These are phyloP conservation scores for Calonectris borealis DNA, from an alignment of 2,113 vertebrate species.

Conservation along the genomic window DNA sequence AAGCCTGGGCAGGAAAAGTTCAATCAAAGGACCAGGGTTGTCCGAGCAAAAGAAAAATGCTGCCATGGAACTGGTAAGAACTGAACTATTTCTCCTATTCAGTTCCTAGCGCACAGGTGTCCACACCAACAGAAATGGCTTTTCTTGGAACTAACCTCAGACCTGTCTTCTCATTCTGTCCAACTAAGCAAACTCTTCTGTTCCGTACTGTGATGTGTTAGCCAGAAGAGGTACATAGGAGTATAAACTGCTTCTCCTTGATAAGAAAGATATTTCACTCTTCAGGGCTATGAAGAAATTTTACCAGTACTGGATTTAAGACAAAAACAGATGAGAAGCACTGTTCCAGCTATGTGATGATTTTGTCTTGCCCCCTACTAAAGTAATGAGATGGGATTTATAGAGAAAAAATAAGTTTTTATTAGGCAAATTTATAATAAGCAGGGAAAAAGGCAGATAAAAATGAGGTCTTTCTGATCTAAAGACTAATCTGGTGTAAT, in stretches of 20 bases:
- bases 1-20: background rate
- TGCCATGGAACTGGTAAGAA: background rate
- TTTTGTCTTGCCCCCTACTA: background rate
- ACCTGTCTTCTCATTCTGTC: rapidly evolving
- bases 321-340: background rate
- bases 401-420: background rate
- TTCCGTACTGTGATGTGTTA: rapidly evolving
- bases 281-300: background rate
- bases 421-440: background rate
- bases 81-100: background rate
- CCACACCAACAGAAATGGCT: background rate
- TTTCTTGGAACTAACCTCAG: background rate
- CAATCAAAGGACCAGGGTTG: background rate
- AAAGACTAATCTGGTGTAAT: background rate
- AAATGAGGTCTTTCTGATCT: background rate
- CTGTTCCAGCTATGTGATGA: background rate
- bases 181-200: background rate
- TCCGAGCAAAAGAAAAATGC: background rate
- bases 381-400: background rate
- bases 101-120: background rate
- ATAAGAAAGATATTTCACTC: background rate
- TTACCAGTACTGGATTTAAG: background rate
- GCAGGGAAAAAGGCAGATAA: background rate
- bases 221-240: background rate
- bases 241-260: background rate